A percentile compares a stretch with the other conserved stretches of the same genome.
These are phyloP conservation scores for Endomychus coccineus DNA, from an alignment of 2,888 invertebrate genomes.

Conservation along the genomic window DNA sequence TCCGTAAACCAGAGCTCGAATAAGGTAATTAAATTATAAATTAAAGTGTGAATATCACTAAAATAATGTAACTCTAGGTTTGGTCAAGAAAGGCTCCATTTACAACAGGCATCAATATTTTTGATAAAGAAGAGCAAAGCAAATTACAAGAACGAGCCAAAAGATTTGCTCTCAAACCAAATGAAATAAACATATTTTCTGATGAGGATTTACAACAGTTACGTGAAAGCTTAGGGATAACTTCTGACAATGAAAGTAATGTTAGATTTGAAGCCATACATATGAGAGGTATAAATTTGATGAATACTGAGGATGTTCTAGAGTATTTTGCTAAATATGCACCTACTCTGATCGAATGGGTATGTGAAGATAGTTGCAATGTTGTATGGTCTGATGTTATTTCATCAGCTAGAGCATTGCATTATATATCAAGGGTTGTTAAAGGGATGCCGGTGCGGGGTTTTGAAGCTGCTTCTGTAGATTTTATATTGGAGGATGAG, in stretches of 20 bases:
- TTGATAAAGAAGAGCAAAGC: conserved; percentile 45
- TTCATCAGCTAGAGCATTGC: conserved; percentile 53
- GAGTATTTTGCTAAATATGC: conserved; percentile 69
- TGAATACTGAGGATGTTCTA: conserved; percentile 72
- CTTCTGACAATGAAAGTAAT: conserved; percentile 53
- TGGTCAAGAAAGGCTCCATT: neutral
- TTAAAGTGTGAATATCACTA: too few relatives aligned
- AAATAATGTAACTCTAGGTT: neutral
- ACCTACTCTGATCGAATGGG: conserved; percentile 75
- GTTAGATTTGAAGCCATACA: conserved; percentile 67
- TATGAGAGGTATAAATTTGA: conserved; percentile 64
- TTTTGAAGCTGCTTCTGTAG: conserved; percentile 29
- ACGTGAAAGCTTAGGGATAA: conserved; percentile 49
- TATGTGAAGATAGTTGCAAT: conserved; percentile 72
- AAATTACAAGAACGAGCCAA: conserved; percentile 51
- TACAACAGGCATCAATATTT: conserved; percentile 42
- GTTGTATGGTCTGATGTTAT: conserved; percentile 55
- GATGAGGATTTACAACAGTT: conserved; percentile 41
- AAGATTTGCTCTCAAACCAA: conserved; percentile 48
- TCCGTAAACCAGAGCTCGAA: too few relatives aligned
- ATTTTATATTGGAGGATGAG: conserved; percentile 27
- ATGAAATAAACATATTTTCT: conserved; percentile 40
- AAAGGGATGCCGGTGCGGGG: conserved; percentile 33
- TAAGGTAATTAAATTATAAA: too few relatives aligned
- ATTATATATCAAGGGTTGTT: conserved; percentile 48